Base-by-base conservation (phyloP, 2,113 vertebrate species). In the Cercopithecus mona region DNA sequence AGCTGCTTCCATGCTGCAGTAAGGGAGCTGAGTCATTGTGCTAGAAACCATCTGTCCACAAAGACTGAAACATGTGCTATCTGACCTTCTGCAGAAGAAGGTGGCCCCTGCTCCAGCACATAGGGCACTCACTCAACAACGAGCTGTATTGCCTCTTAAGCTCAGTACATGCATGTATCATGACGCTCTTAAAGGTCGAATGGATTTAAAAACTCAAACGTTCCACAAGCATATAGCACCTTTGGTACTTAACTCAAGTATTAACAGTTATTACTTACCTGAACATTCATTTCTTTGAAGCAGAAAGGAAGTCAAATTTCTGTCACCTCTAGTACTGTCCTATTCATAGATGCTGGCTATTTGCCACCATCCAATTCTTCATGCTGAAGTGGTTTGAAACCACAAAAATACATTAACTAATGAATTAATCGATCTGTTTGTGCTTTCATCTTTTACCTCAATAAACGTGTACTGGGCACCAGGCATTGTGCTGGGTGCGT, bases 61-160 rank as follows among this genome's bases (percentile, higher is more conserved):
- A 2, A 35, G 30, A 9, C 40, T 20, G 30, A 57, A 18, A 38
- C 43, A 5, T 2, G 10, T 25, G 48, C 50, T 3, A 1, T 1
- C 40, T 8, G 76, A 0, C 27, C 30, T 52, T 57, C 13, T 64
- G 5, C 1, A 3, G 43, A 17, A 16, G 27, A 23, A 22, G 45
- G 8, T 2, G 22, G 40, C 18, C 23, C 72, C 27, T 27, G 59
- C 14, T 35, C 23, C 30, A 30, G 5, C 27, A 16, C 2, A 4
- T 0, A n/a, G 30, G 22, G 35, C 3, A 1, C 35, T 27, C 11
- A 55, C 5, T 59, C 13, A 12, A 13, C 9, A 9, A 1, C 7
- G 40, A n/a, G 11, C 3, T 11, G 10, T 0, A 18, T 0, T 23
- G 27, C 13, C 48, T 78, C 45, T 59, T n/a, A 52, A n/a, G 35